A percentile compares a stretch with the other conserved stretches of the same genome.
Evolutionary conservation across 1,140 invertebrate genomes (phyloP).

Genomic region (Lucilia sericata): DNA sequence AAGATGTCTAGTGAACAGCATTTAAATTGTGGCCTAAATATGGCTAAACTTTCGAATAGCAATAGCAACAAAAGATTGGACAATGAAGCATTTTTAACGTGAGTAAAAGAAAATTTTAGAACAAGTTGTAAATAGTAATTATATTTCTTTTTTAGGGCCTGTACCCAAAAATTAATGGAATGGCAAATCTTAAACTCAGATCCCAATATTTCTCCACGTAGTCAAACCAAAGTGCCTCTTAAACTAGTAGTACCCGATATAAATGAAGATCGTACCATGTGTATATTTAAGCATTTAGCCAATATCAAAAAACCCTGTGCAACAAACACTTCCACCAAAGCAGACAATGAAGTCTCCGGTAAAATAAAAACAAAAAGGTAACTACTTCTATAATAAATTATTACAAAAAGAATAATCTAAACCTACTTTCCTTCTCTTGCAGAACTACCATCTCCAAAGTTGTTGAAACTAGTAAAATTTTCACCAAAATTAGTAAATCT

Average conservation of each 20-base stretch:
- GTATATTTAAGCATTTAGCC: slow-evolving; percentile 31
- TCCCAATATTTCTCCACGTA: slow-evolving; percentile 47
- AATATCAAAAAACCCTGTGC: slow-evolving; percentile 29
- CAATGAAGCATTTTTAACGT: slow-evolving; percentile 61
- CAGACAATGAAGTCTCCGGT: slow-evolving; percentile 1
- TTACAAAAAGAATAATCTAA: background rate
- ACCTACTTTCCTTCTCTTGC: background rate
- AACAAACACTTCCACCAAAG: slow-evolving; percentile 29
- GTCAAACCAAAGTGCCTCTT: slow-evolving; percentile 39
- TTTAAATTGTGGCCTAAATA: slow-evolving; percentile 35
- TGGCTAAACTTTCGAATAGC: slow-evolving; percentile 45
- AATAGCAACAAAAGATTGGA: slow-evolving; percentile 53
- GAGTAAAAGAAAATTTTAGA: slow-evolving; percentile 41
- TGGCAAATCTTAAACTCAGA: slow-evolving; percentile 59
- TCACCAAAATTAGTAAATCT: slow-evolving; percentile 54
- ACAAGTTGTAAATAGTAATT: too few relatives aligned
- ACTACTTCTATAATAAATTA: background rate
- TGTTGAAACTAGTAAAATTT: slow-evolving; percentile 60
- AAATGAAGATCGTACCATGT: slow-evolving; percentile 30
- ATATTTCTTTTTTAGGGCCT: too few relatives aligned
- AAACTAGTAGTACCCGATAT: slow-evolving; percentile 46
- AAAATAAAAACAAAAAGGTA: slow-evolving; percentile 14
- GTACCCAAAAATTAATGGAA: slow-evolving; percentile 61
- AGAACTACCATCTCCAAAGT: slow-evolving; percentile 58
- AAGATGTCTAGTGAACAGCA: slow-evolving; percentile 40